These are phyloP conservation scores for Channallabes apus DNA, from an alignment of 2,797 vertebrate species.

Conservation along the genomic window DNA sequence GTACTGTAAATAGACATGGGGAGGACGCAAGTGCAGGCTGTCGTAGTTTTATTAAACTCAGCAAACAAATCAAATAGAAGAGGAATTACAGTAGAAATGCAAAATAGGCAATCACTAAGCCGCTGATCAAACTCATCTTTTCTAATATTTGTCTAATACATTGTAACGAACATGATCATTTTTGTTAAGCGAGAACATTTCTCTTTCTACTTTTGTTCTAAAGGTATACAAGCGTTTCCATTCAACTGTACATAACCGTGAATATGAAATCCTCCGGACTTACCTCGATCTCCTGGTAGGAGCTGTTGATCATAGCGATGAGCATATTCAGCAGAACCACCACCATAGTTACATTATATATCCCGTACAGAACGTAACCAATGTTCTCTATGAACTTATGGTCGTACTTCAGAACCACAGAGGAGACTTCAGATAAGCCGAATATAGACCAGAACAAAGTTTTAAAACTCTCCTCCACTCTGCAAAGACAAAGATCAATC, in stretches of 20 bases:
- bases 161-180: not conserved
- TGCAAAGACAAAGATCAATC: constrained; percentile 57
- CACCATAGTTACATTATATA: constrained; percentile 98
- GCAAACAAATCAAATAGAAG: too few species aligned
- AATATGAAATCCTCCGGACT: constrained; percentile 25
- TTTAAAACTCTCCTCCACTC: constrained; percentile 98
- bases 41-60: too few species aligned
- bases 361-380: constrained; percentile 92
- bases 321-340: constrained; percentile 98
- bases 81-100: too few species aligned
- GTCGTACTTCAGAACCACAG: constrained; percentile 96
- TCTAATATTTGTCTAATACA: too few species aligned
- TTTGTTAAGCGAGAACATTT: not conserved
- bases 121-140: too few species aligned
- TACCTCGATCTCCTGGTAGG: constrained; percentile 98
- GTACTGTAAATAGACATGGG: too few species aligned
- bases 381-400: constrained; percentile 99
- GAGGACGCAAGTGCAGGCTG: too few species aligned
- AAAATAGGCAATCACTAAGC: too few species aligned
- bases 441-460: constrained; percentile 99
- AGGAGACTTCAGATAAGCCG: constrained; percentile 94
- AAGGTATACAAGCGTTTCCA: not conserved
- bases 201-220: not conserved
- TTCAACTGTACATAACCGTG: not conserved
- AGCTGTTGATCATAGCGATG: constrained; percentile 99